These are phyloP conservation scores for Potamilus streckersoni DNA, from an alignment of 1,140 invertebrate genomes.

Conservation along the genomic window DNA sequence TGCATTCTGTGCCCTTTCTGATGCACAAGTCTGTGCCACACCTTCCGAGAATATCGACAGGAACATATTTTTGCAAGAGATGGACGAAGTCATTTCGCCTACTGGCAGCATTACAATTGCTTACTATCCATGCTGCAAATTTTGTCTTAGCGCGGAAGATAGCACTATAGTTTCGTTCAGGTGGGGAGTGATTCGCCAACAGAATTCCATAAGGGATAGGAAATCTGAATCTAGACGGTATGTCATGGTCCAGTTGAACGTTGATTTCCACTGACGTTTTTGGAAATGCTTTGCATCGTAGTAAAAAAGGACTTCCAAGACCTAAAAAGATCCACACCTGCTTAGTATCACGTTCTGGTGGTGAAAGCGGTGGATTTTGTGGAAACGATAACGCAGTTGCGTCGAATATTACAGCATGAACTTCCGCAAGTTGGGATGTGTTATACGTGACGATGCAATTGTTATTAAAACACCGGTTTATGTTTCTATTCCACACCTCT, in stretches of 20 bases:
- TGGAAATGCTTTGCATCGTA: not conserved
- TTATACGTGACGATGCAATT: too few species aligned
- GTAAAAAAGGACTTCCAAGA: too few species aligned
- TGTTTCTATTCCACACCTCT: too few species aligned
- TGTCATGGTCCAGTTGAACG: slow-evolving; percentile 19
- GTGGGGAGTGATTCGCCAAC: not conserved
- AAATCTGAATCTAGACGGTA: slow-evolving; percentile 15
- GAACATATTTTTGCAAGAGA: slow-evolving; percentile 70
- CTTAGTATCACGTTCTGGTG: too few species aligned
- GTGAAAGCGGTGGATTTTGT: too few species aligned
- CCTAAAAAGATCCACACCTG: too few species aligned
- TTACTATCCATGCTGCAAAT: slow-evolving; percentile 74
- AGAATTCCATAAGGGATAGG: slow-evolving; percentile 7
- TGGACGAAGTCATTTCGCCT: slow-evolving; percentile 70
- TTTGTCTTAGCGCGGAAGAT: slow-evolving; percentile 33
- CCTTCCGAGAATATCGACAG: slow-evolving; percentile 74
- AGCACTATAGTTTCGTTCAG: not conserved
- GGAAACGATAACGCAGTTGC: not conserved
- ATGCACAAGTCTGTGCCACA: slow-evolving; percentile 64
- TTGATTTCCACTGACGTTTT: too few species aligned
- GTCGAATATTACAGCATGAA: not conserved
- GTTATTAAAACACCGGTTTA: too few species aligned
- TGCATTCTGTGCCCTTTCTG: slow-evolving; percentile 11
- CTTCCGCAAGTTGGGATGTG: too few species aligned
- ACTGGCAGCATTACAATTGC: slow-evolving; percentile 72